Evolutionary conservation across 2,113 vertebrate species (phyloP).

Genomic region (Petrocephalus microphthalmus): DNA sequence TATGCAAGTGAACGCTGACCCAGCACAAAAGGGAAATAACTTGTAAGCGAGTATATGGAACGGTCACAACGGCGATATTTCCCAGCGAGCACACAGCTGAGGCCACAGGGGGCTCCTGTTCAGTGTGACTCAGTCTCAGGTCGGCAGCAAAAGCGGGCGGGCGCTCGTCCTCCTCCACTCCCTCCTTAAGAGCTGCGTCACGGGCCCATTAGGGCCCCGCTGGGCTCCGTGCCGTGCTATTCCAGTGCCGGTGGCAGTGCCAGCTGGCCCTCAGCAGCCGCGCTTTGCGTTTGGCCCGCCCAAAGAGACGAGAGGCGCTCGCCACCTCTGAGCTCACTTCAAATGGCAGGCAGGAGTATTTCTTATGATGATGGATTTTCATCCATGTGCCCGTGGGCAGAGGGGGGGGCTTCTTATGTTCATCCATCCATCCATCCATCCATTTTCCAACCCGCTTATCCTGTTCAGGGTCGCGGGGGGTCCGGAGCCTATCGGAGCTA

Average conservation of each 20-base stretch:
- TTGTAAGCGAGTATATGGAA: background rate
- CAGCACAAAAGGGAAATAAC: background rate
- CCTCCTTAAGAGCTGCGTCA: background rate
- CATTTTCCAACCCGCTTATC: too few relatives aligned
- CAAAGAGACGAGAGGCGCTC: background rate
- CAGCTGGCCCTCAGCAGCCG: background rate
- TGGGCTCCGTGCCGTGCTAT: background rate
- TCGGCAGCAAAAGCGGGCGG: background rate
- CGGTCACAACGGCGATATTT: background rate
- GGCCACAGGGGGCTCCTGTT: background rate
- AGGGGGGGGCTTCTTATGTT: background rate
- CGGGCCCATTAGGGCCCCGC: background rate
- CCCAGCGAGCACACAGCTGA: background rate
- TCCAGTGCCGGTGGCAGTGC: background rate
- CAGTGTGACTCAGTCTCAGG: background rate
- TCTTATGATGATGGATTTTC: conserved; percentile 16
- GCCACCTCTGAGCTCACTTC: conserved; percentile 18
- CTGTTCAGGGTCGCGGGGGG: too few relatives aligned
- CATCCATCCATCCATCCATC: too few relatives aligned
- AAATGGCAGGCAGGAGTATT: conserved; percentile 15
- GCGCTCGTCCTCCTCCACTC: background rate
- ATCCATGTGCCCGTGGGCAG: background rate
- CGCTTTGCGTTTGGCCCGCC: background rate
- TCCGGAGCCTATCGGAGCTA: too few relatives aligned
- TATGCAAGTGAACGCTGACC: background rate